Percentiles rank a stretch among this genome's conserved stretches.
phyloP scores from a whole-genome alignment of 2,797 vertebrate genomes.

The Nyctalus aviator region DNA sequence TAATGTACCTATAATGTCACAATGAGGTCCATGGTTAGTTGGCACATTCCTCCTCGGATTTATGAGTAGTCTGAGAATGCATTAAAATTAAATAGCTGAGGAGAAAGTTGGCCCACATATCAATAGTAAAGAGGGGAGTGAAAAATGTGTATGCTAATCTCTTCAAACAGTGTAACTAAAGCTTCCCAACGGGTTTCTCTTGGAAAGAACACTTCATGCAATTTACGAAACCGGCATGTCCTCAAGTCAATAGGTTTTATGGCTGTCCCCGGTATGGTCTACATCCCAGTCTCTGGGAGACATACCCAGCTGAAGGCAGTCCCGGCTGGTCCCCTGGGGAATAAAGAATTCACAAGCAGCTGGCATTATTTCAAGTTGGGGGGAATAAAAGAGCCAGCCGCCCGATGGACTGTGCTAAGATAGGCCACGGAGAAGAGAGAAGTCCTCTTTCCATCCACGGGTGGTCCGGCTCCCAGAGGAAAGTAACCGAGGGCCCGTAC shows the following conservation, averaged over 20 bases:
- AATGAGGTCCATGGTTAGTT: not conserved
- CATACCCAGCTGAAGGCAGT: not conserved
- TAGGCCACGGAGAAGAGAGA: not conserved
- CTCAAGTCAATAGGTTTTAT: not conserved
- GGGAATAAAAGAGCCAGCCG: not conserved
- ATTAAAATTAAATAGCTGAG: not conserved
- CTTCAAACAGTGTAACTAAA: not conserved
- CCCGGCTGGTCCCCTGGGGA: not conserved
- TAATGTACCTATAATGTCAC: not conserved
- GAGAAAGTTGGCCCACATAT: not conserved
- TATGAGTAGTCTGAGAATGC: not conserved
- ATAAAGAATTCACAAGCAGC: not conserved
- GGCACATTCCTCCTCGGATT: not conserved
- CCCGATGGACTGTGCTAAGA: not conserved
- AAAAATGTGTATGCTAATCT: not conserved
- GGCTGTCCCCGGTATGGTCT: not conserved
- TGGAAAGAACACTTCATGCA: not conserved
- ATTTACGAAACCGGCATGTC: not conserved
- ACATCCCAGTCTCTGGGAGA: not conserved
- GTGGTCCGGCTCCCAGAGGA: not conserved
- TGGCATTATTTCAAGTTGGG: not conserved
- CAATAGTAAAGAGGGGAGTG: not conserved
- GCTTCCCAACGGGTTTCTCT: not conserved
- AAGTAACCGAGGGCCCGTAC: conserved; percentile 81
- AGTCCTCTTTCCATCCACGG: too few species aligned